Base-by-base conservation (phyloP, 2,888 invertebrate species). In the Dryocosmus kuriphilus region DNA sequence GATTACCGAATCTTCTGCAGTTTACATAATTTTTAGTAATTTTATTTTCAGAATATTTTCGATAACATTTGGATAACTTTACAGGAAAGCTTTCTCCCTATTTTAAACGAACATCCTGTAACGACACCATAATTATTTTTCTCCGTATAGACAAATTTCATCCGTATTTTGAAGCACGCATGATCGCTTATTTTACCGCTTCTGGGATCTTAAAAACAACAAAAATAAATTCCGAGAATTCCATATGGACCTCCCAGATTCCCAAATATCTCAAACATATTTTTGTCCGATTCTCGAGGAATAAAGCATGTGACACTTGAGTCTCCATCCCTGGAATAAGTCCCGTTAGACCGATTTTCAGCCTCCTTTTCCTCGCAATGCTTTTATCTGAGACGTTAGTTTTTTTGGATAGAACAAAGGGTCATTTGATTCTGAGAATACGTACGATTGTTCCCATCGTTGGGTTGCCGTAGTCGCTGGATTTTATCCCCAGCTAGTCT, bases 361-460 rank as follows among this genome's bases (percentile, higher is more conserved):
- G 71, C 30, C 71, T 51, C 46, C 71, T 71, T 71, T 71, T 71
- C 51, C 27, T 51, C 71, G 27, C n/a, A 8, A 38, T 24, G 24
- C 22, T 62, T 3, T 22, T 19, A 19, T 19, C 14, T 4, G 1
- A 16, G 30, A n/a, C n/a, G n/a, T n/a, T 71, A 4, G 19, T n/a
- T 71, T 51, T 51, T 51, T 71, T 71, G n/a, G 6, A 51, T 14
- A 24, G 5, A 51, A 51, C 46, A 51, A 9, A 32, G 30, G 27
- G 16, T 19, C n/a, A 19, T 71, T 71, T 51, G 27, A 32, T 63
- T 65, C 41, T 41, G 19, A 65, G 63, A 73, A 84, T 87, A 86
- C 86, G 78, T 86, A 86, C 86, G 80, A 80, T 83, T 81, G 74
- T 81, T 77, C 77, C 78, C 80, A 79, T 75, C 77, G 78, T 80